Evolutionary conservation across 2,888 invertebrate species (phyloP).

Genomic region (Drosophila prolongata): DNA sequence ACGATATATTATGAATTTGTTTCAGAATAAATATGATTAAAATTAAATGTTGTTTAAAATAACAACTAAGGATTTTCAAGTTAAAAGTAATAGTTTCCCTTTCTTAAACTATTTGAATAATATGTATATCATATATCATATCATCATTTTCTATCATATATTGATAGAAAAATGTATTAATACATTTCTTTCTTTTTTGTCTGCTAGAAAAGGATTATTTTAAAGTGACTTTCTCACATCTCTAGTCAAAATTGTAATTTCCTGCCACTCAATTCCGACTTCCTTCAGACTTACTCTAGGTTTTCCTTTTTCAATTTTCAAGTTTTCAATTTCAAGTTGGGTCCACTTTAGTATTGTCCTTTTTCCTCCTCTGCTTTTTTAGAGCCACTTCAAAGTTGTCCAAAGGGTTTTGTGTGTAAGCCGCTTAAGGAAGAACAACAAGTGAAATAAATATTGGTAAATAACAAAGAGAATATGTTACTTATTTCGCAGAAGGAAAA

Average conservation of each 20-base stretch:
- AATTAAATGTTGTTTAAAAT: too few species aligned
- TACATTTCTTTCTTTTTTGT: too few species aligned
- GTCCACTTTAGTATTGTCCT: conserved; percentile 20
- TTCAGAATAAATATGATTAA: too few species aligned
- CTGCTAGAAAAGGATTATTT: too few species aligned
- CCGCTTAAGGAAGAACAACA: conserved; percentile 32
- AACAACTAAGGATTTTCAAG: too few species aligned
- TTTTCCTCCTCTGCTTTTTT: conserved; percentile 2
- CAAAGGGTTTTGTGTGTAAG: conserved; percentile 32
- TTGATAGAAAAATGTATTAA: too few species aligned
- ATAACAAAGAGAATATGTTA: conserved; percentile 31
- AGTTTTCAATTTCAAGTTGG: conserved; percentile 24
- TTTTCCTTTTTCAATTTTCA: too few species aligned
- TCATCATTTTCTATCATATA: too few species aligned
- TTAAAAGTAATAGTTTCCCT: too few species aligned
- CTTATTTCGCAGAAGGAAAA: conserved; percentile 6
- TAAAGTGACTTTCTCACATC: background rate
- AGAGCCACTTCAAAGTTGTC: conserved; percentile 32
- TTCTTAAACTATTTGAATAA: too few species aligned
- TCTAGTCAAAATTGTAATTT: conserved; percentile 71
- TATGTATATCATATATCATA: too few species aligned
- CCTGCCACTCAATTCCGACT: conserved; percentile 69
- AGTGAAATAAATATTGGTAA: conserved; percentile 38
- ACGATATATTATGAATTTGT: too few species aligned
- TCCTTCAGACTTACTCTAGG: conserved; percentile 44